A percentile compares a stretch with the other conserved stretches of the same genome.
Evolutionary conservation across 2,888 invertebrate species (phyloP).

Genomic region (Synanthedon formicaeformis): DNA sequence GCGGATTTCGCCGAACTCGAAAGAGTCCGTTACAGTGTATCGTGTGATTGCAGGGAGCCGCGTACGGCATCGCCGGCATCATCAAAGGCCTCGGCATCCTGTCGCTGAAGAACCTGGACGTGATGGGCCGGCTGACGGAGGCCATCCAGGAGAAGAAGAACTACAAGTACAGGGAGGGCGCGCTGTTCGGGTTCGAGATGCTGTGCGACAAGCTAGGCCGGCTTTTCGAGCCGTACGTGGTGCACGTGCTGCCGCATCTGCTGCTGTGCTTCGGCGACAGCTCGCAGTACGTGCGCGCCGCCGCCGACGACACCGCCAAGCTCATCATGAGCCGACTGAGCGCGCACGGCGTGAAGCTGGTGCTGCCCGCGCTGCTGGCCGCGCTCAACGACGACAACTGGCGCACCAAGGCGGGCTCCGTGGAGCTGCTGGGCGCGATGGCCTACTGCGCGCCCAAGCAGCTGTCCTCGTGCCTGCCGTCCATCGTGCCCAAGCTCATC

Average conservation of each 20-base stretch:
- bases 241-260: conserved; percentile 95
- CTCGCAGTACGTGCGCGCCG: conserved; percentile 94
- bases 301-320: conserved; percentile 96
- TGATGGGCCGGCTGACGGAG: conserved; percentile 92
- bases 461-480: conserved; percentile 95
- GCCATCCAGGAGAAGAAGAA: conserved; percentile 98
- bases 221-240: conserved; percentile 98
- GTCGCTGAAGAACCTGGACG: conserved; percentile 93
- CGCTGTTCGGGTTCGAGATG: conserved; percentile 97
- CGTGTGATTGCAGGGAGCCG: conserved; percentile 79
- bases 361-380: conserved; percentile 91
- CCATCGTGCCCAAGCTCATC: conserved; percentile 97
- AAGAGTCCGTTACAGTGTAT: not conserved
- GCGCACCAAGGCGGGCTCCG: conserved; percentile 95
- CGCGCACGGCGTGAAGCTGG: conserved; percentile 97
- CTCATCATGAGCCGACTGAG: conserved; percentile 96
- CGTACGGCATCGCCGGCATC: conserved; percentile 95
- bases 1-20: not conserved
- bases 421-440: conserved; percentile 97
- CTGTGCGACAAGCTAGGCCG: conserved; percentile 94
- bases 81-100: conserved; percentile 98
- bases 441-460: conserved; percentile 99
- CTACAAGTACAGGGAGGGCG: conserved; percentile 93
- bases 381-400: conserved; percentile 98
- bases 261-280: conserved; percentile 96